Conservation (phyloP, 2,888 invertebrate species). For the Desoria tigrina region DNA sequence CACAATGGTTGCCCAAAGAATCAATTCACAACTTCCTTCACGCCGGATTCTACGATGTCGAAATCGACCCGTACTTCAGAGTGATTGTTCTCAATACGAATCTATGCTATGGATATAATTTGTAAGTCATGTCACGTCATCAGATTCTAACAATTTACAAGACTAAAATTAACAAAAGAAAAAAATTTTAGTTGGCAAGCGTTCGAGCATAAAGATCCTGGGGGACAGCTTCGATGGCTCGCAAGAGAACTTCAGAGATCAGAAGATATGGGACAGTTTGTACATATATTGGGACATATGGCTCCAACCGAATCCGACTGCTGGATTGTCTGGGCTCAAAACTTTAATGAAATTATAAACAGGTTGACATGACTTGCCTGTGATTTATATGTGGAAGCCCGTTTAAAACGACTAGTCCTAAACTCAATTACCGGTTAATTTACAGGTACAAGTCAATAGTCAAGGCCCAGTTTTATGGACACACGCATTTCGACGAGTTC, state of each 20-base stretch:
- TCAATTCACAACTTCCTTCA: conserved; percentile 64
- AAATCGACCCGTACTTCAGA: conserved; percentile 68
- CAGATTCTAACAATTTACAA: background rate
- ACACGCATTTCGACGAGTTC: conserved; percentile 75
- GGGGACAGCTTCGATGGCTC: conserved; percentile 79
- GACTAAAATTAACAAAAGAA: conserved; percentile 2
- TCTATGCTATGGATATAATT: conserved; percentile 72
- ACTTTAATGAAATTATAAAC: conserved; percentile 69
- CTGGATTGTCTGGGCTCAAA: conserved; percentile 69
- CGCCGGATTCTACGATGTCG: conserved; percentile 73
- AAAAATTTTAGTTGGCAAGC: conserved; percentile 66
- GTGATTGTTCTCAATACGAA: conserved; percentile 79
- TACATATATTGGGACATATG: conserved; percentile 79
- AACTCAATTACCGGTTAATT: conserved; percentile 7
- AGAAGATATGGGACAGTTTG: conserved; percentile 72
- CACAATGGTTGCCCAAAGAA: conserved; percentile 67
- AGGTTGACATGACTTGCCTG: conserved; percentile 56
- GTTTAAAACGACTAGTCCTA: background rate
- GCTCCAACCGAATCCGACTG: conserved; percentile 72
- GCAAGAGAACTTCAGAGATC: conserved; percentile 70
- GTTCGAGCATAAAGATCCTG: conserved; percentile 71
- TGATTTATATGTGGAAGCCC: too few relatives aligned
- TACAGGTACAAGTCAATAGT: conserved; percentile 68
- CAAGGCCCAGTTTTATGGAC: conserved; percentile 78
- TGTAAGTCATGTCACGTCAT: conserved; percentile 32